Percentiles rank a stretch among this genome's conserved stretches.
Conservation (phyloP, 1,140 invertebrate genomes). For the Heliothis virescens region DNA sequence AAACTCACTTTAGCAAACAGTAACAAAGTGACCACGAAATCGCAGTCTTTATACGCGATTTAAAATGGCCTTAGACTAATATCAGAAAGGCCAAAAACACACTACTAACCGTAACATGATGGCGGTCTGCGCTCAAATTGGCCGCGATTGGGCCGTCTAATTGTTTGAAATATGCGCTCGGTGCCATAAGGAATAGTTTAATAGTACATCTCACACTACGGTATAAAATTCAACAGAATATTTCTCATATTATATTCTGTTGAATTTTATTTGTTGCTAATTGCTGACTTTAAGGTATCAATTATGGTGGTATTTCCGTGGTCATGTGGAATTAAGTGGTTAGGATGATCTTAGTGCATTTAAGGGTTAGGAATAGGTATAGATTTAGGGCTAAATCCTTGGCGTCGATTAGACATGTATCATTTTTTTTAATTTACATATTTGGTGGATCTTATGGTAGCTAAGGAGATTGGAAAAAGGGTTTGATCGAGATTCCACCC, state of each 20-base stretch:
- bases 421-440: no score
- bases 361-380: no score
- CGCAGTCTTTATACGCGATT: not conserved
- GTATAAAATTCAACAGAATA: slow-evolving; percentile 21
- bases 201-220: slow-evolving; percentile 63
- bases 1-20: no score
- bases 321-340: not conserved
- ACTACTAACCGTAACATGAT: slow-evolving; percentile 50
- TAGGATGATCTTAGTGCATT: not conserved
- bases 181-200: slow-evolving; percentile 69
- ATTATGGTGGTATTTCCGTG: not conserved
- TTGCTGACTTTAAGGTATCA: slow-evolving; percentile 10
- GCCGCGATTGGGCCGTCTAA: slow-evolving; percentile 74
- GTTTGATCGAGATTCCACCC: no score
- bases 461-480: no score
- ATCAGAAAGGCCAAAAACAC: not conserved
- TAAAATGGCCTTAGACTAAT: not conserved
- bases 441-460: no score
- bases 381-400: no score
- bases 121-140: slow-evolving; percentile 66
- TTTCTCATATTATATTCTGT: not conserved
- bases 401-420: no score
- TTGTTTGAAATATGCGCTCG: slow-evolving; percentile 76
- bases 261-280: not conserved
- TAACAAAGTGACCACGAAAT: no score